phyloP scores from a whole-genome alignment of 2,888 invertebrate genomes.

The Siphlonurus alternatus region DNA sequence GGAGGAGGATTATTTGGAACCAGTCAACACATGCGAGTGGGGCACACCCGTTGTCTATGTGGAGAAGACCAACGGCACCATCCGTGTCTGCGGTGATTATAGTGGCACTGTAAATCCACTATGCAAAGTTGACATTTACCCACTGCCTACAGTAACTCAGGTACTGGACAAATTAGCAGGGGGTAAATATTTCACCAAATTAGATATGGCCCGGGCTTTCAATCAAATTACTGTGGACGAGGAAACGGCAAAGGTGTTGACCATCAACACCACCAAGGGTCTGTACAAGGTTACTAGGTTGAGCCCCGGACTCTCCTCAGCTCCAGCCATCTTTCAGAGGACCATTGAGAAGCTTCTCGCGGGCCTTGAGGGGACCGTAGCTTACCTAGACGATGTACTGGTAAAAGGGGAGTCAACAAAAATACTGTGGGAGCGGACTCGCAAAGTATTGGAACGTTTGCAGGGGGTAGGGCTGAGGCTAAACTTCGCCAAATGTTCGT shows the following conservation, averaged over 20 bases:
- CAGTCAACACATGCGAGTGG: too few species aligned
- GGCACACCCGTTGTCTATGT: too few species aligned
- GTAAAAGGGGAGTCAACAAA: background rate
- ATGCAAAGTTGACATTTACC: too few species aligned
- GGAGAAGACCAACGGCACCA: slow-evolving; percentile 13
- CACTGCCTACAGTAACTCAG: too few species aligned
- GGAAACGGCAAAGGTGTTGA: slow-evolving; percentile 13
- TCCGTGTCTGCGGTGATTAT: slow-evolving; percentile 16
- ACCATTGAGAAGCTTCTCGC: slow-evolving; percentile 1
- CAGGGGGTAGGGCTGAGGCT: background rate
- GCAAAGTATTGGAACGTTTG: background rate
- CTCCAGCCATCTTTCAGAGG: slow-evolving; percentile 9
- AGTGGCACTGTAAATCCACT: too few species aligned
- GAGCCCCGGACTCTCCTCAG: slow-evolving; percentile 10
- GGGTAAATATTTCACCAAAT: slow-evolving; percentile 15
- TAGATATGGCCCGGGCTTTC: slow-evolving; percentile 15
- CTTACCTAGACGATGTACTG: background rate
- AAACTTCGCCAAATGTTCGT: background rate
- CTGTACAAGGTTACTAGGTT: slow-evolving; percentile 3
- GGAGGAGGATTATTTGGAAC: too few species aligned
- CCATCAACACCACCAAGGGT: slow-evolving; percentile 14
- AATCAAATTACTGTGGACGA: slow-evolving; percentile 15
- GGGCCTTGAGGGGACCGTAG: background rate
- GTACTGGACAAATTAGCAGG: slow-evolving; percentile 15
- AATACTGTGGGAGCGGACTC: background rate